Evolutionary conservation across 2,888 invertebrate species (phyloP), one percentile per base, ranked within the genome.

Genomic region (Cephus runcator): DNA sequence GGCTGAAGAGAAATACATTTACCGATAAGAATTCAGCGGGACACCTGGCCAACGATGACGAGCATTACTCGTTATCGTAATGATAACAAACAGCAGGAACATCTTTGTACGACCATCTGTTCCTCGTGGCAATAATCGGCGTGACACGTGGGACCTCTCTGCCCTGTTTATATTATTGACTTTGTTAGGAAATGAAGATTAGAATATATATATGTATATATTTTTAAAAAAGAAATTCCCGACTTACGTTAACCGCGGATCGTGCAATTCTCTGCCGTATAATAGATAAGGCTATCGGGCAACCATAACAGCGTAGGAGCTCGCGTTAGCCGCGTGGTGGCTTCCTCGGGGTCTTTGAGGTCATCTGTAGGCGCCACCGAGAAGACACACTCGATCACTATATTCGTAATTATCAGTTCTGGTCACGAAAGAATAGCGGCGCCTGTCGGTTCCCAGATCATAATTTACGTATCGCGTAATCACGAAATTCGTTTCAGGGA

Each of bases 321-420:
- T 71, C 71, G 33, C 71, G 34, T 71, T 71, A 15, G 36, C 74
- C 34, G 74, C 34, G 74, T 74, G 34, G 15, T 34, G 34, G 34
- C 12, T 74, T 36, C 34, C 34, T 34, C 35, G 74, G 74, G 84
- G 85, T 85, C 84, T 80, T 80, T 79, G 83, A 81, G 87, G 87
- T 87, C 85, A 83, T 81, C 87, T 84, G 85, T 81, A 86, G 87
- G 87, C 87, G 87, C 86, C 87, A 84, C 79, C 77, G 79, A 81
- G 56, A 56, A 23, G 85, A 76, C 83, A 83, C 81, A 81, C 82
- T 85, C 83, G 83, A 87, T 85, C 84, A 82, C 76, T 80, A 31
- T 78, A 74, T 76, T 83, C 82, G 77, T 81, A 80, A 82, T 79
- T 78, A 82, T 82, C 77, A 36, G 36, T 23, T 56, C 56, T 9